Evolutionary conservation across 1,140 invertebrate genomes (phyloP).

Genomic region (Pogonomyrmex barbatus): DNA sequence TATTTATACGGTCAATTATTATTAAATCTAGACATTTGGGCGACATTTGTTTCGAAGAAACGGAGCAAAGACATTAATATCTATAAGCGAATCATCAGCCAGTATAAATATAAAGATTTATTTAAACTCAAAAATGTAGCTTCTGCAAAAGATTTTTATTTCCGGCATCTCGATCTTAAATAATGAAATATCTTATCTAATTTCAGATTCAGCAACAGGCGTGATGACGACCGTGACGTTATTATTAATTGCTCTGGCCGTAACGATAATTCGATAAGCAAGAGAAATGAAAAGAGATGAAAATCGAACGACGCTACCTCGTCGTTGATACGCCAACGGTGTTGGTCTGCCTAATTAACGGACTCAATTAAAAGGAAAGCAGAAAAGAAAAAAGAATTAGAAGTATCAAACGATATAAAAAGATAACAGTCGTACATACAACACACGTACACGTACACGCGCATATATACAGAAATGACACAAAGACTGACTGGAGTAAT

Average conservation of each 20-base stretch:
- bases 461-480: conserved; percentile 47
- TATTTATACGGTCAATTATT: no score
- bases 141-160: not conserved
- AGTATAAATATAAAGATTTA: not conserved
- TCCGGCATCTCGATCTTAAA: conserved; percentile 1
- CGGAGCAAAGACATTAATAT: not conserved
- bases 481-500: conserved; percentile 81
- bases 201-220: conserved; percentile 73
- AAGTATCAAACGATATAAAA: conserved; percentile 6
- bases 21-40: not conserved
- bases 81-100: not conserved
- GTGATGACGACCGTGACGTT: conserved; percentile 68
- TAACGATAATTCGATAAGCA: conserved; percentile 80
- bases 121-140: not conserved
- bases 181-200: conserved; percentile 52
- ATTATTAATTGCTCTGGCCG: conserved; percentile 74
- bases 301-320: conserved; percentile 22
- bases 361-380: conserved; percentile 67
- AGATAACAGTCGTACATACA: conserved; percentile 50
- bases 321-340: conserved; percentile 39
- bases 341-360: conserved; percentile 60
- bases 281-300: conserved; percentile 27
- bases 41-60: not conserved
- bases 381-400: conserved; percentile 34
- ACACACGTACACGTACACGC: not conserved